Evolutionary conservation across 2,888 invertebrate species (phyloP).

Genomic region (Parasteatoda lunata): DNA sequence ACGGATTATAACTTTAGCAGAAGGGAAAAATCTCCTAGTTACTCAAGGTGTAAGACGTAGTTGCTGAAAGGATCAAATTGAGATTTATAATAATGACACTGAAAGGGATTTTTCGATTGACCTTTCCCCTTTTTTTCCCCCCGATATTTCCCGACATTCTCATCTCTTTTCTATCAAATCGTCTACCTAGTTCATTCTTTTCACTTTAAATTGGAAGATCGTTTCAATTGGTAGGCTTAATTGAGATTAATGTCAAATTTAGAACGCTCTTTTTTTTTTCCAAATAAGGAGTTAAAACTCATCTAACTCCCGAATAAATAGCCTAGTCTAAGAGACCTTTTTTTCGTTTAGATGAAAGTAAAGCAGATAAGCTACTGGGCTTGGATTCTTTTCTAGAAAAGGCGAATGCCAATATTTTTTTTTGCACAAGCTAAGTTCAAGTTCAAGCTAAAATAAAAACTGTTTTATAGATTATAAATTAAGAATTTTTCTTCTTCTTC

Average conservation of each 20-base stretch:
- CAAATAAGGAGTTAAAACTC: neutral
- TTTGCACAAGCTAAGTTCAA: no score
- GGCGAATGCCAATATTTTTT: no score
- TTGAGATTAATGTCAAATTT: conserved; percentile 29
- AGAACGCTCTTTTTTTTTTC: neutral
- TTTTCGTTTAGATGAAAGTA: no score
- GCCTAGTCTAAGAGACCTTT: neutral
- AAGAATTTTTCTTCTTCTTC: no score
- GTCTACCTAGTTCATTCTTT: neutral
- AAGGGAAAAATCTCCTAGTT: neutral
- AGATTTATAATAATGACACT: conserved; percentile 58
- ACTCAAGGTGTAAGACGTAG: conserved; percentile 4
- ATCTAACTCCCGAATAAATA: neutral
- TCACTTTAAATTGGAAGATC: conserved; percentile 12
- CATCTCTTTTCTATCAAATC: neutral
- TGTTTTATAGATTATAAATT: no score
- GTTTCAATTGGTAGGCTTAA: conserved; percentile 30
- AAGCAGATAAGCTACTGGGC: no score
- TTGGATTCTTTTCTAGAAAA: no score
- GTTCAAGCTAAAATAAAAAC: no score
- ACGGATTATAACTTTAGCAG: conserved; percentile 36
- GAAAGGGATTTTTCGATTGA: conserved; percentile 37
- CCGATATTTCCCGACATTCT: neutral
- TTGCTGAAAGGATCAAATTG: conserved; percentile 53
- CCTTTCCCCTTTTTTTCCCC: neutral